Percentiles rank a stretch among this genome's conserved stretches.
phyloP scores from a whole-genome alignment of 1,140 invertebrate species.

The Drosophila funebris region DNA sequence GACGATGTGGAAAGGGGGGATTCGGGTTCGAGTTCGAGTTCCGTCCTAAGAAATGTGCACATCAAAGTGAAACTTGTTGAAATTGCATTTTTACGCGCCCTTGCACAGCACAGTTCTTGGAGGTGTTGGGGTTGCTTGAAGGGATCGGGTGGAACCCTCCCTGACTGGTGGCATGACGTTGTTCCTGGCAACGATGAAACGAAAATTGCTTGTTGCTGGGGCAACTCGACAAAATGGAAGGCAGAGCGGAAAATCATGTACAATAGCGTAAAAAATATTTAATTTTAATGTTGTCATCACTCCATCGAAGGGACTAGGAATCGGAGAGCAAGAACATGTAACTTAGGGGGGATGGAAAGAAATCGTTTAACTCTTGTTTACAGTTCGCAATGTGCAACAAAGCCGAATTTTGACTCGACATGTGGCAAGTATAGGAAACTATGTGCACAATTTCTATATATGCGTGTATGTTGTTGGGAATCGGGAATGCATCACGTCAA shows the following conservation, averaged over 20 bases:
- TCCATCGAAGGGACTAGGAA: constrained; percentile 34
- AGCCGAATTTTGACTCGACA: neutral
- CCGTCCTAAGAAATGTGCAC: constrained; percentile 68
- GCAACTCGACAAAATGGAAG: constrained; percentile 50
- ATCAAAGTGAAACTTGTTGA: constrained; percentile 81
- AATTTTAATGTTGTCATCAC: constrained; percentile 73
- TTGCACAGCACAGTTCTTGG: constrained; percentile 62
- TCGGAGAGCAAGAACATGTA: neutral
- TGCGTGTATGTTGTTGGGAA: neutral
- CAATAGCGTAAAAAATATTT: constrained; percentile 72
- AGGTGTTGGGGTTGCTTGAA: neutral
- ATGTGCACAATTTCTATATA: constrained; percentile 18
- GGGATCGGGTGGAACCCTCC: neutral
- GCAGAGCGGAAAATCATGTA: constrained; percentile 58
- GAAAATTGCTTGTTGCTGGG: constrained; percentile 65
- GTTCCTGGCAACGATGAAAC: constrained; percentile 26
- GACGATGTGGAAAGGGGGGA: neutral
- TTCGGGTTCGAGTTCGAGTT: constrained; percentile 6
- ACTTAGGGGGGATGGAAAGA: neutral
- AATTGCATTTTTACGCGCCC: constrained; percentile 81
- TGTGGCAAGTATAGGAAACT: constrained; percentile 9
- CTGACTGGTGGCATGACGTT: constrained; percentile 26
- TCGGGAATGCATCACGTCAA: constrained; percentile 47
- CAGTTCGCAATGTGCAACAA: constrained; percentile 38
- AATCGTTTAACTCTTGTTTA: constrained; percentile 54